Conservation (phyloP, 1,140 invertebrate genomes). For the Drosophila pallidifrons region DNA sequence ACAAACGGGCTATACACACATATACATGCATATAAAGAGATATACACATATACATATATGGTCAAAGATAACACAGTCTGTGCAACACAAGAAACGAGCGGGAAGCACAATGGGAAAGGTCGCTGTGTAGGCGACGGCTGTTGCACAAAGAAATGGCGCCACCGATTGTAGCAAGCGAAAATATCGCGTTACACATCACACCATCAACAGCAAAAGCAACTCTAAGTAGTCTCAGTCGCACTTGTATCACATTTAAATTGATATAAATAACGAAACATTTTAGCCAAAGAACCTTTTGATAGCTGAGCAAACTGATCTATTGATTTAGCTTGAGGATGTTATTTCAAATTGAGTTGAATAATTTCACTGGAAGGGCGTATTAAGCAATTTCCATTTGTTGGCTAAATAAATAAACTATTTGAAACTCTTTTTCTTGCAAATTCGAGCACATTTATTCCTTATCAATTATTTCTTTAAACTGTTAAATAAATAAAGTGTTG, state of each 20-base stretch:
- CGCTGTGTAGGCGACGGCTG: conserved; percentile 38
- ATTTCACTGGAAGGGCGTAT: not conserved
- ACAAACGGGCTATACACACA: conserved; percentile 41
- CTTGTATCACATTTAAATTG: conserved; percentile 73
- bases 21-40: not conserved
- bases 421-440: no score
- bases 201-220: conserved; percentile 1
- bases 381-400: not conserved
- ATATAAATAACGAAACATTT: conserved; percentile 66
- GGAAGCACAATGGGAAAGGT: not conserved
- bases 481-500: no score
- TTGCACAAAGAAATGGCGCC: conserved; percentile 46
- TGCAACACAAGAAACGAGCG: conserved; percentile 5
- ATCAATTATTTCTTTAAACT: no score
- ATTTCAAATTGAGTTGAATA: not conserved
- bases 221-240: conserved; percentile 46
- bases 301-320: conserved; percentile 20
- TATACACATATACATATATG: conserved; percentile 10
- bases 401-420: not conserved
- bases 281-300: conserved; percentile 2
- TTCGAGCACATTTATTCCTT: no score
- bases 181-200: conserved; percentile 42
- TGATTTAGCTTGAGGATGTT: conserved; percentile 2
- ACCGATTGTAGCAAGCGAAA: conserved; percentile 34
- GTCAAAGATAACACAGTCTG: conserved; percentile 47